Evolutionary conservation across 2,797 vertebrate species (phyloP), one percentile per base, ranked within the genome.

Genomic region (Enteromius radiatus): DNA sequence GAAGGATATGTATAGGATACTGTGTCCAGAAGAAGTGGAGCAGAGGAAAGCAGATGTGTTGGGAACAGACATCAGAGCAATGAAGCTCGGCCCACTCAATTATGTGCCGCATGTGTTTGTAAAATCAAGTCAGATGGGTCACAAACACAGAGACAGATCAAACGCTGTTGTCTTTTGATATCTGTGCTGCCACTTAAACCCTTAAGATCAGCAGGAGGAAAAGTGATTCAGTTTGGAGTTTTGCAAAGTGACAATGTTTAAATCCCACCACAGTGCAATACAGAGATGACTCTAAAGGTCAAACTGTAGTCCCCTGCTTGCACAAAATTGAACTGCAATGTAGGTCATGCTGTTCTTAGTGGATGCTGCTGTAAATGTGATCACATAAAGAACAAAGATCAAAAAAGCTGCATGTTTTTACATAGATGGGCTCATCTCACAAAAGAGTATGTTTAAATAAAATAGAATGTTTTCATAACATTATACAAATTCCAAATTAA

Each of bases 101-200:
- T 70, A 80, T 71, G 67, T 28, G 17, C 19, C 6, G 67, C 78
- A 71, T 71, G 38, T 80, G 67, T 69, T 36, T 71, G 52, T 31
- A 80, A 80, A 80, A 71, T 80, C 38, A 61, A 80, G 26, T 56
- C 78, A 80, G 81, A 76, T 74, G 49, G 80, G 33, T n/a, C 76
- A 54, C 47, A 52, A 78, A 71, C 33, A 78, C 23, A 64, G 12
- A 43, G 49, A 31, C 9, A 21, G 43, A 78, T 63, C 9, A 73
- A 41, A 64, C 19, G 0, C 59, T 54, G 31, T 23, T 61, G 45
- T 38, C 31, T 54, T 79, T 45, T 56, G 4, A 59, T 33, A 43
- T 80, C 11, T 70, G 26, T n/a, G 4, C 36, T 31, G 64, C 33
- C 19, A 43, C n/a, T 38, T 23, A 21, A 52, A 65, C 5, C 6